Evolutionary conservation across 2,797 vertebrate species (phyloP), one percentile per base, ranked within the genome.

Genomic region (Acanthurus lineatus): DNA sequence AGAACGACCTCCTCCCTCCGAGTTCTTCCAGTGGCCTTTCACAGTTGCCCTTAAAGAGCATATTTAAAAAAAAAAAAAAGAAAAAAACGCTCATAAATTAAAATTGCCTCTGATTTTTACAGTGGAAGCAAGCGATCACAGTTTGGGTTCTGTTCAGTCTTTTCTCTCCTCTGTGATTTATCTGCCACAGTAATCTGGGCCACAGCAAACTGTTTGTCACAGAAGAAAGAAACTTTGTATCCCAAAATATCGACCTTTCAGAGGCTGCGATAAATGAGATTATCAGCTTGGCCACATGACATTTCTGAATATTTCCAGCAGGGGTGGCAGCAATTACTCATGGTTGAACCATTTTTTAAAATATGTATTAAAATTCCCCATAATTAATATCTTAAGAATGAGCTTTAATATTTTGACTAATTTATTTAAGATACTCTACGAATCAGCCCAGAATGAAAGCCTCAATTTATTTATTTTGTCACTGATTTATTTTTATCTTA

Each of bases 1-100:
- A 16, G 25, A 65, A 9, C 25, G 71, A 47, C 62, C 25, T 5
- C 16, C 38, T n/a, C 17, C 25, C 20, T 6, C 48, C 4, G 10
- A 20, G 48, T 53, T 53, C 71, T 14, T 66, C 49, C 52, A 62
- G 32, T 22, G 53, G 64, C 14, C 70, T 69, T 75, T 81, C 62
- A 70, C 69, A 63, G 48, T 56, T 0, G n/a, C 38, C 65, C 35
- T 67, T 61, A 22, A 71, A 35, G 44, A 58, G 76, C 61, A 45
- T 63, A 58, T 84, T 35, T 12, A 42, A 42, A 42, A 42, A 40
- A 7, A 7, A 42, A 42, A 42, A 28, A 59, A 62, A 75, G 59
- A 19, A 3, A 25, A 19, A 47, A 52, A 73, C 2, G n/a, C 59
- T 69, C 42, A 14, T 84, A 61, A 87, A 90, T 70, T 42, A 62